Base-by-base conservation (phyloP, 2,797 vertebrate genomes). In the Florisuga fusca region DNA sequence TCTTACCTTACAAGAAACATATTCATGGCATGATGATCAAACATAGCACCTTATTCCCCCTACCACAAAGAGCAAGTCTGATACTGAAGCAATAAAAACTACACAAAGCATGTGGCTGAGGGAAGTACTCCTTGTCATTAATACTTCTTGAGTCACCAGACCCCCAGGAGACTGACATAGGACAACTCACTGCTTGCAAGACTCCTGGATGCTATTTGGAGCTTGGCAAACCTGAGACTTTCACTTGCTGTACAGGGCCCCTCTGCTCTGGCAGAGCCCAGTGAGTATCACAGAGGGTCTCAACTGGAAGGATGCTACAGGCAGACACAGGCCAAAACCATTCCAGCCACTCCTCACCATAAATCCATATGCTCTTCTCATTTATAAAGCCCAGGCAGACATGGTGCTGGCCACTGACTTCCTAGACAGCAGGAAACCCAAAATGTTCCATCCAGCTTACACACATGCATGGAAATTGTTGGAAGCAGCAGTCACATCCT, bases 291-390 rank as follows among this genome's bases (percentile, higher is more conserved):
- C 38, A 41, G 25, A 69, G 38, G 18, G 29, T 91, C 43, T 10
- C 21, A 22, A 75, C 64, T 4, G 9, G 21, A 29, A 27, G 0
- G 0, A 45, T 51, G 51, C 45, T 22, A 29, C 0, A 0, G 57
- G 53, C 10, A 69, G 62, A 55, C n/a, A 57, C 16, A 78, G 36
- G 29, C 27, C n/a, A 72, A 66, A 91, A 17, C 23, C 34, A 43
- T 38, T 21, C 29, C 18, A 62, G 29, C 26, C 57, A 62, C 15
- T 76, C 57, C 51, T 88, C 26, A 59, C 31, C 51, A 41, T 18
- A 81, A 85, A 88, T 25, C 73, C 10, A 12, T 8, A 25, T 4
- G 15, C 38, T 67, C 48, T 45, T 31, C 8, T 79, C 0, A 0
- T 57, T 89, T 76, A 54, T 8, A 14, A 93, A 80, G 53, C 23